Evolutionary conservation across 2,888 invertebrate genomes (phyloP).

Genomic region (Lepidochrysops patricia): DNA sequence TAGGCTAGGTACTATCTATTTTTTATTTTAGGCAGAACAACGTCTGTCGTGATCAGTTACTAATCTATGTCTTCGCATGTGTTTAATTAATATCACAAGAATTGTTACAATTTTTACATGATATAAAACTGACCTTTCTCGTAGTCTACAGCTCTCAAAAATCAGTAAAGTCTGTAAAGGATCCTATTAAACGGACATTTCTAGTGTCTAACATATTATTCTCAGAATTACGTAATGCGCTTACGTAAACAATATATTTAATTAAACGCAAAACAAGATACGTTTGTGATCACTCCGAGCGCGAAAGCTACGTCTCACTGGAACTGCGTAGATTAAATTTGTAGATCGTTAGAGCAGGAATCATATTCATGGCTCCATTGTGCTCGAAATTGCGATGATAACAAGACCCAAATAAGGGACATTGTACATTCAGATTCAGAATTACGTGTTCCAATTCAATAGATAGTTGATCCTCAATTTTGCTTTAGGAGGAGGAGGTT

Average conservation of each 20-base stretch:
- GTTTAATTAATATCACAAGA: too few species aligned
- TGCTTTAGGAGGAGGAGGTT: background rate
- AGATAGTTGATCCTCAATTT: background rate
- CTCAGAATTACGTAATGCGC: background rate
- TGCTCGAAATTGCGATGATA: constrained; percentile 31
- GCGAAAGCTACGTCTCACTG: constrained; percentile 21
- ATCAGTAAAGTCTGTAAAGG: too few species aligned
- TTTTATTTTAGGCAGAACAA: too few species aligned
- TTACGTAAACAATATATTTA: background rate
- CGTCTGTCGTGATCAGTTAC: too few species aligned
- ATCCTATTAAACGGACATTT: too few species aligned
- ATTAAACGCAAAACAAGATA: background rate
- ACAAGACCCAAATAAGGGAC: constrained; percentile 20
- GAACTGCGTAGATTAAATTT: constrained; percentile 30
- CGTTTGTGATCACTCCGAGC: background rate
- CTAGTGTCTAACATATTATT: too few species aligned
- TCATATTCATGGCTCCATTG: constrained; percentile 30
- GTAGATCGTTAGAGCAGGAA: constrained; percentile 28
- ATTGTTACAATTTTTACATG: too few species aligned
- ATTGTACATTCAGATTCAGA: constrained; percentile 3
- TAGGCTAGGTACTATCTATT: too few species aligned
- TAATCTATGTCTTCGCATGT: too few species aligned
- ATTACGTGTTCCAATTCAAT: background rate
- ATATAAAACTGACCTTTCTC: too few species aligned
- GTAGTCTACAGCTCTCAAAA: too few species aligned